phyloP scores from a whole-genome alignment of 2,797 vertebrate species.

The Phoxinus dragarum region DNA sequence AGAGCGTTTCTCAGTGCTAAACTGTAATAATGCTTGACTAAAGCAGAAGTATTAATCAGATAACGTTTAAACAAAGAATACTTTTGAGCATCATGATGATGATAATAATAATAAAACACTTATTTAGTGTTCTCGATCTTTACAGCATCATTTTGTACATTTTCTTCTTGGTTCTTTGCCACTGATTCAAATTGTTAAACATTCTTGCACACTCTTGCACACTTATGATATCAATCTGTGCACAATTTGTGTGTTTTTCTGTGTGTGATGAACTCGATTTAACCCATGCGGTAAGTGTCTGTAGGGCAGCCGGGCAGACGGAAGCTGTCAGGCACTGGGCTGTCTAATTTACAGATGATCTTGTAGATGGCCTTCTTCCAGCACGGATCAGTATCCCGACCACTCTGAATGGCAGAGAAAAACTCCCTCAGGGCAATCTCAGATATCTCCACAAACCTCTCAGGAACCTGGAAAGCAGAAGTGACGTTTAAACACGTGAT shows the following conservation, averaged over 20 bases:
- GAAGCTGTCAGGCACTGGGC: conserved; percentile 81
- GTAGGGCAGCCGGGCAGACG: conserved; percentile 81
- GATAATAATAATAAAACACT: not conserved
- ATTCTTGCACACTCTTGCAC: conserved; percentile 2
- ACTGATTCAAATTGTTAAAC: not conserved
- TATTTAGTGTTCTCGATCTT: not conserved
- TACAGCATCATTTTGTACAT: not conserved
- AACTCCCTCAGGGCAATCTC: conserved; percentile 84
- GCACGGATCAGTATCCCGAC: conserved; percentile 83
- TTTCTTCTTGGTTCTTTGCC: conserved; percentile 15
- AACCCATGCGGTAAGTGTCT: conserved; percentile 63
- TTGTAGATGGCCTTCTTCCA: conserved; percentile 88
- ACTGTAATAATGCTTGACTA: conserved; percentile 16
- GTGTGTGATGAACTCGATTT: conserved; percentile 31
- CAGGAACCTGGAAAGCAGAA: conserved; percentile 74
- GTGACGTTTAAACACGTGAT: not conserved
- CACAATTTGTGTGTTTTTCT: conserved; percentile 4
- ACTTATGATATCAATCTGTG: conserved; percentile 1
- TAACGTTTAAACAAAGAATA: conserved; percentile 26
- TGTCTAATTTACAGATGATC: conserved; percentile 85
- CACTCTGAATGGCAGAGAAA: conserved; percentile 80
- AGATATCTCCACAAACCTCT: conserved; percentile 81
- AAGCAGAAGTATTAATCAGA: conserved; percentile 4
- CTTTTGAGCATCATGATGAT: conserved; percentile 16
- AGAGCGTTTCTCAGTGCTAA: not conserved